These are phyloP conservation scores for Lontra canadensis DNA, from an alignment of 2,113 vertebrate species.

Conservation along the genomic window DNA sequence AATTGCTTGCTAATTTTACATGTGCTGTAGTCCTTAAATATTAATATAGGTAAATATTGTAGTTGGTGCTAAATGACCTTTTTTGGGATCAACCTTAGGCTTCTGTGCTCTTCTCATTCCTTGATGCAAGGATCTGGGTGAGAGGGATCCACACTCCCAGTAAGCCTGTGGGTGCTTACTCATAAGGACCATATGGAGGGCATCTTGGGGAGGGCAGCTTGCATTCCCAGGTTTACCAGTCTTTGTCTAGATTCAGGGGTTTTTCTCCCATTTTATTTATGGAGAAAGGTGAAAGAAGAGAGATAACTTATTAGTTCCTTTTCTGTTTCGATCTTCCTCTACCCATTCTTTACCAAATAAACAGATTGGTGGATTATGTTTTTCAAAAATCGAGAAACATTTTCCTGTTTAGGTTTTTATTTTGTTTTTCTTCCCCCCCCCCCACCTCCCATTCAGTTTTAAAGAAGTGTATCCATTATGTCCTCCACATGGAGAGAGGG, in stretches of 20 bases:
- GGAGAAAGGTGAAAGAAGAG: not conserved
- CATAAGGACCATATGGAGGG: not conserved
- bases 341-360: not conserved
- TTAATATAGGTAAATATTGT: not conserved
- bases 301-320: not conserved
- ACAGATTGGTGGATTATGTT: not conserved
- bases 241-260: not conserved
- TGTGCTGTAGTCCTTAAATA: not conserved
- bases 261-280: constrained; percentile 1
- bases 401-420: not conserved
- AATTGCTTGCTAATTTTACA: not conserved
- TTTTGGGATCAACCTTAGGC: not conserved
- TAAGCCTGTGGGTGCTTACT: not conserved
- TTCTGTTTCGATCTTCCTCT: not conserved
- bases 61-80: not conserved
- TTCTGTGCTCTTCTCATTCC: not conserved
- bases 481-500: not conserved
- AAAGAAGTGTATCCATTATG: not conserved
- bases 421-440: not conserved
- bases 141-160: not conserved
- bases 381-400: not conserved
- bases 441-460: not conserved
- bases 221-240: not conserved
- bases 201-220: not conserved
- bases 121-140: not conserved